phyloP scores from a whole-genome alignment of 2,888 invertebrate species.

The Acanthosepion esculentum region DNA sequence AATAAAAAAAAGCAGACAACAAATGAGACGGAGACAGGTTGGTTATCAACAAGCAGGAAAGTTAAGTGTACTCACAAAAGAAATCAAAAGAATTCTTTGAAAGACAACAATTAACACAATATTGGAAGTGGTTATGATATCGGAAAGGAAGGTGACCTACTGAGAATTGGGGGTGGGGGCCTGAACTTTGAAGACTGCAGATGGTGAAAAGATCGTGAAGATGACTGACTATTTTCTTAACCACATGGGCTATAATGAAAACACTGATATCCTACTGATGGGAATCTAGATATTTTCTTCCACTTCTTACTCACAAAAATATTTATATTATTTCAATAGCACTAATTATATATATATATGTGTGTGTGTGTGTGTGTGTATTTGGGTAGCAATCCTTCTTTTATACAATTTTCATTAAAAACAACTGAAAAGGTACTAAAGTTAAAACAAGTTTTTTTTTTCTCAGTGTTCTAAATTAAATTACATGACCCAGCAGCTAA shows the following conservation, averaged over 20 bases:
- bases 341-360: neutral
- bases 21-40: neutral
- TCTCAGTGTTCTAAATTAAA: too few species aligned
- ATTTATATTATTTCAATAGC: neutral
- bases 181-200: neutral
- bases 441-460: too few species aligned
- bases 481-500: too few species aligned
- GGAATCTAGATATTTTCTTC: neutral
- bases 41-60: neutral
- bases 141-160: neutral
- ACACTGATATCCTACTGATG: neutral
- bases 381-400: too few species aligned
- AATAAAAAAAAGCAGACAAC: neutral
- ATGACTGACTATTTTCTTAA: slow-evolving; percentile 21
- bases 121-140: neutral
- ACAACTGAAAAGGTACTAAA: too few species aligned
- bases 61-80: neutral
- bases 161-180: neutral
- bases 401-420: too few species aligned
- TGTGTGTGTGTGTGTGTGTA: too few species aligned
- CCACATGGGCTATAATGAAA: neutral
- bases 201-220: neutral
- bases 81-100: neutral
- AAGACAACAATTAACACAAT: slow-evolving; percentile 24
- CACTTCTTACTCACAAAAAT: neutral